Evolutionary conservation across 2,888 invertebrate species (phyloP).

Genomic region (Autographa gamma): DNA sequence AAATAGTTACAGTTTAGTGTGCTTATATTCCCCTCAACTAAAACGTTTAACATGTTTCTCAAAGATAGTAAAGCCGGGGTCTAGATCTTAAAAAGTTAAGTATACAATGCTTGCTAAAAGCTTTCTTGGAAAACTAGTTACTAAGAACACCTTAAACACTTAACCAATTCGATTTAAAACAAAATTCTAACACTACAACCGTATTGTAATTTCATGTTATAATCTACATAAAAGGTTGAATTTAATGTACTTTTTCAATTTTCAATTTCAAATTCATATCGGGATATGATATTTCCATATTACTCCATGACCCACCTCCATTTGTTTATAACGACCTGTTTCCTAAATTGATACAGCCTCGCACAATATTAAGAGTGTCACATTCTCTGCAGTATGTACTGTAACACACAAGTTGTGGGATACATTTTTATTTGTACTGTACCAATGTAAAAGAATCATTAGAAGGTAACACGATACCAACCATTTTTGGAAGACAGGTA

Average conservation of each 20-base stretch:
- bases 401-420: not conserved
- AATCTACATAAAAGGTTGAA: not conserved
- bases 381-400: not conserved
- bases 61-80: not conserved
- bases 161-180: not conserved
- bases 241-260: not conserved
- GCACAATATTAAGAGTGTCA: not conserved
- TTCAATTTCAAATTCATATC: not conserved
- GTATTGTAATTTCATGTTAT: no score
- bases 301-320: no score
- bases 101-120: not conserved
- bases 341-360: conserved; percentile 3
- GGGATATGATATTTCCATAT: not conserved
- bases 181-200: no score
- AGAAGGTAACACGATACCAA: not conserved
- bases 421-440: not conserved
- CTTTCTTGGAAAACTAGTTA: not conserved
- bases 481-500: conserved; percentile 1
- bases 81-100: not conserved
- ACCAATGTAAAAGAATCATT: not conserved
- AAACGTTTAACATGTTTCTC: not conserved
- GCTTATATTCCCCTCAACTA: not conserved
- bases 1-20: not conserved
- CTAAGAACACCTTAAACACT: not conserved
- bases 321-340: not conserved